These are phyloP conservation scores for Malacoctenus gilli DNA, from an alignment of 2,797 vertebrate species.

Conservation along the genomic window DNA sequence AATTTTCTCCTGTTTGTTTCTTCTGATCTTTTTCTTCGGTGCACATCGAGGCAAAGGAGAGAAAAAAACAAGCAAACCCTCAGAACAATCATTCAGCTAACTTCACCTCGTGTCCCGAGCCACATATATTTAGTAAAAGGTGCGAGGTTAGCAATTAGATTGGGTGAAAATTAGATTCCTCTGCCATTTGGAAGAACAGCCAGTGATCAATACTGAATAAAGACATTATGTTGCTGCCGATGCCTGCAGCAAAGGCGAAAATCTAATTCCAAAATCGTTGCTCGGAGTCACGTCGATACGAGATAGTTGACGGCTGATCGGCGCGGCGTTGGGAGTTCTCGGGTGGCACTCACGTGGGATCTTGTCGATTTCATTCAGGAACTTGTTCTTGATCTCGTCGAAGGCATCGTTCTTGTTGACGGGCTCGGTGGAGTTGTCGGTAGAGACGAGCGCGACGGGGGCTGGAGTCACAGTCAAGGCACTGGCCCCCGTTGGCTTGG, in stretches of 20 bases:
- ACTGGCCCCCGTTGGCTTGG: conserved; percentile 76
- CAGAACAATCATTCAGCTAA: conserved; percentile 57
- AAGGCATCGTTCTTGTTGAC: conserved; percentile 88
- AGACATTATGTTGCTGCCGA: conserved; percentile 66
- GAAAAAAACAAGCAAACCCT: conserved; percentile 44
- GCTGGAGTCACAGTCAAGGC: conserved; percentile 74
- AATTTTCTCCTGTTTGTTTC: no score
- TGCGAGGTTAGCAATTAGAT: conserved; percentile 71
- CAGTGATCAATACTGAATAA: conserved; percentile 76
- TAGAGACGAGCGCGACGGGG: conserved; percentile 72
- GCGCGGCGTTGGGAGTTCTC: conserved; percentile 26
- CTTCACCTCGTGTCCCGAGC: conserved; percentile 55
- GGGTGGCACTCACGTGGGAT: conserved; percentile 89
- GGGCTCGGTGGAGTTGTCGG: conserved; percentile 87
- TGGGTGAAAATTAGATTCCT: conserved; percentile 72
- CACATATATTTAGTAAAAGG: conserved; percentile 69
- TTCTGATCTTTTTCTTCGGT: no score
- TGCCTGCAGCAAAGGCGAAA: conserved; percentile 62
- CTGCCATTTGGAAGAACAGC: conserved; percentile 66
- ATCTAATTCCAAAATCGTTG: conserved; percentile 73
- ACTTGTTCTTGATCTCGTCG: conserved; percentile 90
- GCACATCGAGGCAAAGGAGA: no score
- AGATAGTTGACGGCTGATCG: conserved; percentile 36
- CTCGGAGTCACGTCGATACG: conserved; percentile 47
- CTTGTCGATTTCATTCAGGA: conserved; percentile 94